Conservation (phyloP, 1,140 invertebrate species). For the Drosophila nigromelanica region DNA sequence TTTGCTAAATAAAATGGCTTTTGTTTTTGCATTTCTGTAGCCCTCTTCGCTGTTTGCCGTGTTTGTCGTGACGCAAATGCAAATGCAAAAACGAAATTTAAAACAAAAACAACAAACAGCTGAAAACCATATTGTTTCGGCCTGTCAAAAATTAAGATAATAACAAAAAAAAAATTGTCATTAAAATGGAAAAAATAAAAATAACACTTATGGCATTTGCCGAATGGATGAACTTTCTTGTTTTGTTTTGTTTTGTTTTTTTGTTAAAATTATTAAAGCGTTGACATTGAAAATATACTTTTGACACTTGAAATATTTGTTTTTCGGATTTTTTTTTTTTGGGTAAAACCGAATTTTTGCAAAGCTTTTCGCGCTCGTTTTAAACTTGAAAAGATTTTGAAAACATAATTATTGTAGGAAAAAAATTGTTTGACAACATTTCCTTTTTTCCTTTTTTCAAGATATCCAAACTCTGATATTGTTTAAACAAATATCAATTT, state of each 20-base stretch:
- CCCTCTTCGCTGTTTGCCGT: neutral
- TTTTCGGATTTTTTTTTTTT: too few relatives aligned
- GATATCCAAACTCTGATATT: too few relatives aligned
- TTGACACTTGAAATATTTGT: conserved; percentile 7
- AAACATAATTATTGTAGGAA: too few relatives aligned
- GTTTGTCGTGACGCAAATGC: conserved; percentile 32
- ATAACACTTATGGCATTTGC: conserved; percentile 9
- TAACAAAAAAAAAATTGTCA: conserved; percentile 24
- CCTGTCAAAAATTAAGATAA: conserved; percentile 18
- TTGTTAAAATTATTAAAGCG: conserved; percentile 35
- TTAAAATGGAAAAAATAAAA: conserved; percentile 19
- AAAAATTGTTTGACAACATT: too few relatives aligned
- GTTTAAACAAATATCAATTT: too few relatives aligned
- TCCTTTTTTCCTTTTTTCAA: neutral
- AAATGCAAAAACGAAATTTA: conserved; percentile 28
- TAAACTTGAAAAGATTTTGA: too few relatives aligned
- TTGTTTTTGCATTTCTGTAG: neutral
- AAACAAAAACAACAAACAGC: conserved; percentile 23
- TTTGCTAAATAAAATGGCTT: conserved; percentile 20
- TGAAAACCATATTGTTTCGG: conserved; percentile 17
- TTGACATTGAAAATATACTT: conserved; percentile 46
- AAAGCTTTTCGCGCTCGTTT: neutral
- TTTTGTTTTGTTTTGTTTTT: neutral
- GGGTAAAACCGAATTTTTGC: too few relatives aligned
- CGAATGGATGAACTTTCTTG: neutral